Percentiles rank a stretch among this genome's conserved stretches.
Evolutionary conservation across 1,140 invertebrate species (phyloP).

Genomic region (Delia radicum): DNA sequence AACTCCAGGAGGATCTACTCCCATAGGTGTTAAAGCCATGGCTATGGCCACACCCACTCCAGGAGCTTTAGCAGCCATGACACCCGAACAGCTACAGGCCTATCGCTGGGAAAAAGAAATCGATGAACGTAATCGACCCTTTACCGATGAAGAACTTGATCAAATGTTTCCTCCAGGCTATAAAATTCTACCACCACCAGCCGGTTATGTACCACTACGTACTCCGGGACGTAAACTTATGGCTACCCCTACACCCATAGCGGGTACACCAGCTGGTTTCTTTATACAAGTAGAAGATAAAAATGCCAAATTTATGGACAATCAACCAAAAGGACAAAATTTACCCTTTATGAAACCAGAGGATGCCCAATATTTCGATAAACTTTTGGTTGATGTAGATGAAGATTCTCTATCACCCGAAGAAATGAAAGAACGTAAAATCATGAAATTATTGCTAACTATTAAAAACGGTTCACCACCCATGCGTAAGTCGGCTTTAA

Average conservation of each 20-base stretch:
- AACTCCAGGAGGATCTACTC: constrained; percentile 77
- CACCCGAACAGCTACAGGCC: constrained; percentile 96
- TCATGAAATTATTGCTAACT: constrained; percentile 97
- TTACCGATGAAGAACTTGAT: constrained; percentile 97
- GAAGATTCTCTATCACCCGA: constrained; percentile 94
- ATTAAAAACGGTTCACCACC: constrained; percentile 99
- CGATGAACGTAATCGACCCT: constrained; percentile 93
- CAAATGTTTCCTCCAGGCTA: constrained; percentile 97
- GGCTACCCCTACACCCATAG: constrained; percentile 96
- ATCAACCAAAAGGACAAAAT: constrained; percentile 92
- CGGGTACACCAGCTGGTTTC: constrained; percentile 90
- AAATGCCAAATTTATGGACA: constrained; percentile 86
- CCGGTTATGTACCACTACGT: constrained; percentile 94
- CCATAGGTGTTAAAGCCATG: constrained; percentile 96
- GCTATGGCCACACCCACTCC: constrained; percentile 96
- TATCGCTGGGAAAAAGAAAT: constrained; percentile 99
- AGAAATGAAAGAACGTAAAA: constrained; percentile 97
- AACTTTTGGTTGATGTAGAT: constrained; percentile 95
- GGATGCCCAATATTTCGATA: constrained; percentile 99
- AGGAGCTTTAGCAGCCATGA: constrained; percentile 94
- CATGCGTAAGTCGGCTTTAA: constrained; percentile 95
- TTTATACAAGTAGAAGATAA: constrained; percentile 89
- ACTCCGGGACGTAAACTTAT: constrained; percentile 96
- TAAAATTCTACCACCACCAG: constrained; percentile 94
- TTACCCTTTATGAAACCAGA: constrained; percentile 99